Conservation (phyloP, 2,888 invertebrate genomes). For the Eremobia ochroleuca region DNA sequence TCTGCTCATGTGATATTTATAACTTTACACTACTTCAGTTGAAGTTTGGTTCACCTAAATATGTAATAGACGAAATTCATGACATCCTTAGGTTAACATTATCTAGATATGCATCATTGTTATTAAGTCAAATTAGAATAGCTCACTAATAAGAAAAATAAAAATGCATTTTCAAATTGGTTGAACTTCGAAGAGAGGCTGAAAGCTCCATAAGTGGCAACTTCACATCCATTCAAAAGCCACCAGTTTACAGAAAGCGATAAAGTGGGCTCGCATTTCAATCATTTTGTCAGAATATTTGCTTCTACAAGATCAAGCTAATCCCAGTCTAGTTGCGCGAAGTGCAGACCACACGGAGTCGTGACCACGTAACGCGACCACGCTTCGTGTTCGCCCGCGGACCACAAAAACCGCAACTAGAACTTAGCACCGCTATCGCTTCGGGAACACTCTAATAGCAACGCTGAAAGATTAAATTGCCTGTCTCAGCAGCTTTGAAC, state of each 20-base stretch:
- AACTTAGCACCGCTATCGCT: conserved; percentile 69
- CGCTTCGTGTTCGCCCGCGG: conserved; percentile 77
- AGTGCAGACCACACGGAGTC: conserved; percentile 51
- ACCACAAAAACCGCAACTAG: conserved; percentile 73
- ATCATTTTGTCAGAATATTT: conserved; percentile 43
- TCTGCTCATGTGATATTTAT: conserved; percentile 54
- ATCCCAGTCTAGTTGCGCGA: conserved; percentile 52
- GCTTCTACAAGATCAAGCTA: conserved; percentile 39
- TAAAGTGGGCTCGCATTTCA: conserved; percentile 26
- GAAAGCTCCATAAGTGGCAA: not conserved
- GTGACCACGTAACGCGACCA: conserved; percentile 64
- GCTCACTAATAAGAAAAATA: not conserved
- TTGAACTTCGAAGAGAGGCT: not conserved
- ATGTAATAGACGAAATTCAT: conserved; percentile 8
- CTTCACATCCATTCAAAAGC: not conserved
- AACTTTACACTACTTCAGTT: conserved; percentile 35
- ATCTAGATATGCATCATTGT: not conserved
- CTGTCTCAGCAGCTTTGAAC: conserved; percentile 66
- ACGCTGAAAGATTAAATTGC: conserved; percentile 74
- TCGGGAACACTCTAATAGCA: conserved; percentile 71
- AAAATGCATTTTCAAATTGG: not conserved
- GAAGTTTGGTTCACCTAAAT: conserved; percentile 13
- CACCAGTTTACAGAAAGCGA: conserved; percentile 5
- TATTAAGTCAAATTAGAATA: conserved; percentile 4
- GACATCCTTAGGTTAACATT: not conserved